These are phyloP conservation scores for Polietes domitor DNA, from an alignment of 2,888 invertebrate genomes.

Conservation along the genomic window DNA sequence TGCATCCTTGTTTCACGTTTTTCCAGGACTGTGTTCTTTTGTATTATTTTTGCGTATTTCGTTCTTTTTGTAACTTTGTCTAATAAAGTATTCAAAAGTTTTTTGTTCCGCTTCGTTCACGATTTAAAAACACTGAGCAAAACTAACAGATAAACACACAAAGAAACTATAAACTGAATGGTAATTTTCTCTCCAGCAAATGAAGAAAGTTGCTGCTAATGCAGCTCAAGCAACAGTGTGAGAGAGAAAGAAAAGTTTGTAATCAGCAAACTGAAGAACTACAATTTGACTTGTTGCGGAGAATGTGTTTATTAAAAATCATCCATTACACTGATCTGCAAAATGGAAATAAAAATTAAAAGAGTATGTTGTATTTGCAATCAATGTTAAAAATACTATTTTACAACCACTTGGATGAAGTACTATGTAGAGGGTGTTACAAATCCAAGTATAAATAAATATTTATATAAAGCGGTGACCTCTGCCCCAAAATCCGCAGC, in stretches of 20 bases:
- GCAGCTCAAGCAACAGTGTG: not conserved
- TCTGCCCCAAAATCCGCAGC: no score
- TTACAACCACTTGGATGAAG: no score
- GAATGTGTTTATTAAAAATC: not conserved
- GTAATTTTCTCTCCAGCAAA: constrained; percentile 44
- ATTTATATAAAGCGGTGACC: no score
- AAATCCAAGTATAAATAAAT: no score
- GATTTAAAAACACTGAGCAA: not conserved
- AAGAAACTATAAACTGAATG: constrained; percentile 48
- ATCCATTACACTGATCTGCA: not conserved
- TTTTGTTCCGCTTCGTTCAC: not conserved
- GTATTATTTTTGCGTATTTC: not conserved
- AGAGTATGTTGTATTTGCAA: no score
- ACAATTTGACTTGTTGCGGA: constrained; percentile 56
- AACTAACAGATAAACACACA: constrained; percentile 53
- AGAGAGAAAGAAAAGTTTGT: constrained; percentile 38
- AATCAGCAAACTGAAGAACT: constrained; percentile 24
- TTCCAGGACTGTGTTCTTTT: not conserved
- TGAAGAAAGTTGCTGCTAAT: constrained; percentile 43
- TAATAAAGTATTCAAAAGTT: constrained; percentile 30
- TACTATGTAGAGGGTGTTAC: no score
- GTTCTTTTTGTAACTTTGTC: not conserved
- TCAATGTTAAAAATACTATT: no score
- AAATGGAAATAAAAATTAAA: no score
- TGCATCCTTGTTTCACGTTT: not conserved